Evolutionary conservation across 2,113 vertebrate species (phyloP).

Genomic region (Tachuris rubrigastra): DNA sequence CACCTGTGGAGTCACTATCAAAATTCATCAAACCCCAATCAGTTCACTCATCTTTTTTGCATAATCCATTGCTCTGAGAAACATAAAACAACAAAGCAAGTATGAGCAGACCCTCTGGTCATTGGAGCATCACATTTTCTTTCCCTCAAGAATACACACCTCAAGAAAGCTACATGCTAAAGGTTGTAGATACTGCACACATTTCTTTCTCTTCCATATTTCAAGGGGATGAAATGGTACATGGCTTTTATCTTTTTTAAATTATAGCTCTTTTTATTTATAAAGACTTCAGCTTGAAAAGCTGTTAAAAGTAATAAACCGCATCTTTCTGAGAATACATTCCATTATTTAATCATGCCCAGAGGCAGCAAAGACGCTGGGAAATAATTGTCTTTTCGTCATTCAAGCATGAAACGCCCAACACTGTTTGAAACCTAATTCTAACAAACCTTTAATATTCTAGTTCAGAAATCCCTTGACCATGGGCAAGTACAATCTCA

Average conservation of each 20-base stretch:
- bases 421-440: slow-evolving; percentile 63
- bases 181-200: background rate
- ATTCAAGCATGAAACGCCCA: slow-evolving; percentile 64
- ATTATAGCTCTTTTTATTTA: slow-evolving; percentile 53
- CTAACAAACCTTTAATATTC: slow-evolving; percentile 53
- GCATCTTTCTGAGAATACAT: slow-evolving; percentile 49
- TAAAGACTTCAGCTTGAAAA: slow-evolving; percentile 61
- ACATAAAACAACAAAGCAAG: background rate
- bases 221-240: background rate
- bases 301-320: slow-evolving; percentile 64
- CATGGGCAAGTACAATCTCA: slow-evolving; percentile 44
- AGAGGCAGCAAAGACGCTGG: slow-evolving; percentile 50
- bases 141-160: background rate
- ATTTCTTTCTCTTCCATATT: background rate
- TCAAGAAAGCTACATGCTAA: background rate
- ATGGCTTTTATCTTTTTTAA: background rate
- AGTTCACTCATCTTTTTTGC: background rate
- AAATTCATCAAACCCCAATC: background rate
- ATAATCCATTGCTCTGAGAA: background rate
- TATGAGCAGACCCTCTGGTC: background rate
- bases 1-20: background rate
- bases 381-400: slow-evolving; percentile 64
- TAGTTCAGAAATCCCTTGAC: slow-evolving; percentile 54
- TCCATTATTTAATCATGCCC: slow-evolving; percentile 69
- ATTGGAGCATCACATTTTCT: background rate